These are phyloP conservation scores for Diarsia mendica DNA, from an alignment of 2,888 invertebrate species.

Conservation along the genomic window DNA sequence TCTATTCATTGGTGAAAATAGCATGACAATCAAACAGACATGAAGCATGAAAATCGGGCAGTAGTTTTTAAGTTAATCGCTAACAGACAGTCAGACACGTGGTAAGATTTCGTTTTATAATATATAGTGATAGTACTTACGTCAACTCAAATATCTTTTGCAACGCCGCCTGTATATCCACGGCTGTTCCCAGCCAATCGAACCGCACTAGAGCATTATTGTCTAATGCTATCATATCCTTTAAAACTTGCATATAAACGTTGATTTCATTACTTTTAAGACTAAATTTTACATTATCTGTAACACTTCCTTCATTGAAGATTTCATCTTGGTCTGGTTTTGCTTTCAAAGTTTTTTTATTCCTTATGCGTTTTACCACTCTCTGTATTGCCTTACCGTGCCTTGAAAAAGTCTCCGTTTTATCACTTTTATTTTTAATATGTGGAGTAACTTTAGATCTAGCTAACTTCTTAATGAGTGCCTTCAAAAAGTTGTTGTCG, in stretches of 20 bases:
- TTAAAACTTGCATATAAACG: slow-evolving; percentile 71
- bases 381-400: neutral
- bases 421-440: neutral
- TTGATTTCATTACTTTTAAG: slow-evolving; percentile 54
- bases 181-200: slow-evolving; percentile 80
- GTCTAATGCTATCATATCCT: slow-evolving; percentile 74
- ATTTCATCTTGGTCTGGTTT: neutral
- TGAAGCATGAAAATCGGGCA: too few species aligned
- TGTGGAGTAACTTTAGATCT: neutral
- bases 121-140: too few species aligned
- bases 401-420: neutral
- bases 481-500: slow-evolving; percentile 32
- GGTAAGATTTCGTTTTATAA: too few species aligned
- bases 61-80: too few species aligned
- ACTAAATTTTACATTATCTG: slow-evolving; percentile 20
- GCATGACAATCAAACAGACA: too few species aligned
- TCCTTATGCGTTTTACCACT: neutral
- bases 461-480: slow-evolving; percentile 28
- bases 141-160: slow-evolving; percentile 72
- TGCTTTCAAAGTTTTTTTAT: neutral
- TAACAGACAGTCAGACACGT: too few species aligned
- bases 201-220: slow-evolving; percentile 73
- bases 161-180: slow-evolving; percentile 75
- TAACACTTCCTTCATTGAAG: neutral
- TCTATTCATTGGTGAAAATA: too few species aligned